Percentiles rank a stretch among this genome's conserved stretches.
Conservation (phyloP, 2,888 invertebrate genomes). For the Diarsia rubi region DNA sequence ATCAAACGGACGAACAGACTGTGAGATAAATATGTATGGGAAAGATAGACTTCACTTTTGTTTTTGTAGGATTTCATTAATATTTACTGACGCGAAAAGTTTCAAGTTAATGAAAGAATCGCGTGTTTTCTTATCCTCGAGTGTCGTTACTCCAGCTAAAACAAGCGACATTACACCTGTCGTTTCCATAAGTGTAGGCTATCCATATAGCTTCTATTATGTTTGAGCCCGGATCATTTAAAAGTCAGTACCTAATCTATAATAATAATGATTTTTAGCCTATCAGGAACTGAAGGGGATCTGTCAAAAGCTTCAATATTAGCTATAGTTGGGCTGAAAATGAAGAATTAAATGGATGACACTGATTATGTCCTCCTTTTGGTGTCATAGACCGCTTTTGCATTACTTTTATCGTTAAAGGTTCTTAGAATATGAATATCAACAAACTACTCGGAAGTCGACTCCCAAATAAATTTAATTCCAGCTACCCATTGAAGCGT, state of each 20-base stretch:
- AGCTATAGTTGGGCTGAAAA: not conserved
- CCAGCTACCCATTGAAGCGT: slow-evolving; percentile 1
- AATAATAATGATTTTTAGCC: not conserved
- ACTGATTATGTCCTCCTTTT: not conserved
- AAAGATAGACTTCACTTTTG: slow-evolving; percentile 23
- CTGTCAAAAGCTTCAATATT: not conserved
- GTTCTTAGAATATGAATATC: not conserved
- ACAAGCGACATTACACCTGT: not conserved
- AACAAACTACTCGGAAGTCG: not conserved
- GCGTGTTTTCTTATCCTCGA: not conserved
- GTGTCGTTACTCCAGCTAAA: not conserved
- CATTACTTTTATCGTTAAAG: not conserved
- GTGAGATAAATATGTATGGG: slow-evolving; percentile 48
- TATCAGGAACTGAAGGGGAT: not conserved
- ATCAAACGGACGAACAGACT: slow-evolving; percentile 56
- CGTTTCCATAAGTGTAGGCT: not conserved
- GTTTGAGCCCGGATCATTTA: not conserved
- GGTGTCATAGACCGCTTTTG: not conserved
- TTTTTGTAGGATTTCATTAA: slow-evolving; percentile 39
- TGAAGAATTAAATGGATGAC: too few relatives aligned
- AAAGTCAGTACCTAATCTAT: not conserved
- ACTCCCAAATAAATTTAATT: slow-evolving; percentile 31
- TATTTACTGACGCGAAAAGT: slow-evolving; percentile 13
- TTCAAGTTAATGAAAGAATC: not conserved
- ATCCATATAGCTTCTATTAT: not conserved